Percentiles rank a stretch among this genome's conserved stretches.
Conservation (phyloP, 2,797 vertebrate genomes). For the Erethizon dorsatum region DNA sequence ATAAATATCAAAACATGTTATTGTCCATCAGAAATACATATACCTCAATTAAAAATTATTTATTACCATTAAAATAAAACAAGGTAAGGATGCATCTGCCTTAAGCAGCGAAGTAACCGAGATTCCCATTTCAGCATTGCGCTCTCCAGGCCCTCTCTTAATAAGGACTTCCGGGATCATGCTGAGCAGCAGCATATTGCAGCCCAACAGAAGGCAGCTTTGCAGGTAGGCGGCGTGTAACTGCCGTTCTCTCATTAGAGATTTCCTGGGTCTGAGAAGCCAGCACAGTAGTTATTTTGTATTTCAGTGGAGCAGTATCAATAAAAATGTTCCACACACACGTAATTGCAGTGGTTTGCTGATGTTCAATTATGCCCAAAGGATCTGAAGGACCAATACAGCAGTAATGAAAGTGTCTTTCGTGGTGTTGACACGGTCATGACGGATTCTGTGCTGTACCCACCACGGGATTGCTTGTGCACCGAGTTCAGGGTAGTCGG, state of each 20-base stretch:
- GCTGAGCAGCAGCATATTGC: conserved; percentile 99
- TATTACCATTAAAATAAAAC: neutral
- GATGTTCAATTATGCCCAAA: neutral
- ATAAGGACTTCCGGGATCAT: conserved; percentile 96
- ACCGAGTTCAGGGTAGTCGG: conserved; percentile 6
- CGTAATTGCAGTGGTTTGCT: conserved; percentile 38
- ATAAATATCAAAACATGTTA: neutral
- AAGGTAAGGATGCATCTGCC: neutral
- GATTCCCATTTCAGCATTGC: conserved; percentile 91
- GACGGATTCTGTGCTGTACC: conserved; percentile 7
- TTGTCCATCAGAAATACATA: neutral
- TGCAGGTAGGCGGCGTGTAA: conserved; percentile 91
- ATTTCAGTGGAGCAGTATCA: conserved; percentile 55
- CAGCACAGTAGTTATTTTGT: neutral
- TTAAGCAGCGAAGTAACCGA: conserved; percentile 22
- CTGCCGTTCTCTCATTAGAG: neutral
- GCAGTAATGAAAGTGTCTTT: conserved; percentile 48
- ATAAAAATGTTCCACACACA: conserved; percentile 40
- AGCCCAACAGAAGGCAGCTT: conserved; percentile 98
- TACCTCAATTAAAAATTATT: neutral
- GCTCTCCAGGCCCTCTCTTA: conserved; percentile 92
- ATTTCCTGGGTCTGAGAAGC: neutral
- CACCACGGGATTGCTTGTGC: conserved; percentile 32
- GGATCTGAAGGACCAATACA: conserved; percentile 51
- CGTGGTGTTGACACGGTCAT: neutral